A percentile compares a stretch with the other conserved stretches of the same genome.
Conservation (phyloP, 2,113 vertebrate species). For the Myrmecophaga tridactyla region DNA sequence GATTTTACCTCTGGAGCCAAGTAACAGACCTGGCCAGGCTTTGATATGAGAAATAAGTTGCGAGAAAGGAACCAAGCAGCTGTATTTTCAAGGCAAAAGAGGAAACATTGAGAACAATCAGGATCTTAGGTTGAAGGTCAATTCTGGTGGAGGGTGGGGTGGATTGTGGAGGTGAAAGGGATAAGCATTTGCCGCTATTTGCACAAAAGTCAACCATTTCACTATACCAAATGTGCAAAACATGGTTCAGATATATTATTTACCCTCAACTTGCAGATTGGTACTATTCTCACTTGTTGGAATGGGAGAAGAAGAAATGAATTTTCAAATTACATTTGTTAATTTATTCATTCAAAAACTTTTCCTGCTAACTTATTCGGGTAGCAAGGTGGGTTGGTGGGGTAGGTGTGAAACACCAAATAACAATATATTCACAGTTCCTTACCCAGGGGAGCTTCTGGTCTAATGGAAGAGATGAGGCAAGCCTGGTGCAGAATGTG, state of each 20-base stretch:
- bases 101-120: not conserved
- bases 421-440: not conserved
- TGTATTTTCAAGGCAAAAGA: not conserved
- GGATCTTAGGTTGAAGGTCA: not conserved
- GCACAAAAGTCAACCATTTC: not conserved
- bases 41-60: not conserved
- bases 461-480: not conserved
- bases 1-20: not conserved
- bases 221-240: not conserved
- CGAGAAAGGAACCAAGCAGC: not conserved
- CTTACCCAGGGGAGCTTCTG: not conserved
- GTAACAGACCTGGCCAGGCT: not conserved
- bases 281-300: not conserved
- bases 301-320: not conserved
- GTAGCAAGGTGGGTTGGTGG: no score
- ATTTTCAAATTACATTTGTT: not conserved
- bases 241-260: not conserved
- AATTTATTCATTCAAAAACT: not conserved
- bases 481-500: not conserved
- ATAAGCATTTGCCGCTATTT: not conserved
- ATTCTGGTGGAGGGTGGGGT: no score
- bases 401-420: not conserved
- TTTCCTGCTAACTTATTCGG: not conserved
- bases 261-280: not conserved
- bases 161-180: no score